Evolutionary conservation across 2,797 vertebrate species (phyloP).

Genomic region (Cynodonichthys magdalenae): DNA sequence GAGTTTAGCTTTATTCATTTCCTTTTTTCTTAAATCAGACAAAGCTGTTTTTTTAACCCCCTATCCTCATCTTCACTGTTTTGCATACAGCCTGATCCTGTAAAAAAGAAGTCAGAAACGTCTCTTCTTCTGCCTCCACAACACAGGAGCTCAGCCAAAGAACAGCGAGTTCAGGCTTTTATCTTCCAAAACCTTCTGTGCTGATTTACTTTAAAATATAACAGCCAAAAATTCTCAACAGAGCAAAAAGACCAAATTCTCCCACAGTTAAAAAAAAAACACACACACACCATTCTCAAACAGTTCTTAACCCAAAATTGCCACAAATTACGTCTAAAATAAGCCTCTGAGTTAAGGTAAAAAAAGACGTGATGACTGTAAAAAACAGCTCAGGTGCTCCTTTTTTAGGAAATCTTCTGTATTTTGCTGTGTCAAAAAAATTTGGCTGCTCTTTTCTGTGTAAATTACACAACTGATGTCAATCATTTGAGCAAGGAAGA

Average conservation of each 20-base stretch:
- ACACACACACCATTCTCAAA: no score
- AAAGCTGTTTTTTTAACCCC: constrained; percentile 13
- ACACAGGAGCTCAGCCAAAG: constrained; percentile 31
- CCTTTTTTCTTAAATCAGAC: not conserved
- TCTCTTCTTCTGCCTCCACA: constrained; percentile 23
- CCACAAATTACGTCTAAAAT: not conserved
- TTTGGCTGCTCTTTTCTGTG: not conserved
- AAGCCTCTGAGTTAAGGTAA: no score
- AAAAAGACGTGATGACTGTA: not conserved
- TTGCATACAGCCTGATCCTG: constrained; percentile 7
- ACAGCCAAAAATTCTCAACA: constrained; percentile 21
- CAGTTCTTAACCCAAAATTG: not conserved
- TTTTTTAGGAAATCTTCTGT: not conserved
- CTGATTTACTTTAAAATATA: constrained; percentile 43
- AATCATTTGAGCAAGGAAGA: constrained; percentile 8
- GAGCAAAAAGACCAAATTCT: constrained; percentile 3
- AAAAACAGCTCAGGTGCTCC: not conserved
- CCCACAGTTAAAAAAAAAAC: not conserved
- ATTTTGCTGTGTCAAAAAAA: not conserved
- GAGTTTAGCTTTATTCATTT: not conserved
- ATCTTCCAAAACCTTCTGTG: constrained; percentile 27
- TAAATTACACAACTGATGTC: constrained; percentile 24
- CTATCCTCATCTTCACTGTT: constrained; percentile 4
- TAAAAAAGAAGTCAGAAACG: constrained; percentile 28
- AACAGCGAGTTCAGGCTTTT: constrained; percentile 38